Evolutionary conservation across 1,140 invertebrate genomes (phyloP).

Genomic region (Brachionus rubens): DNA sequence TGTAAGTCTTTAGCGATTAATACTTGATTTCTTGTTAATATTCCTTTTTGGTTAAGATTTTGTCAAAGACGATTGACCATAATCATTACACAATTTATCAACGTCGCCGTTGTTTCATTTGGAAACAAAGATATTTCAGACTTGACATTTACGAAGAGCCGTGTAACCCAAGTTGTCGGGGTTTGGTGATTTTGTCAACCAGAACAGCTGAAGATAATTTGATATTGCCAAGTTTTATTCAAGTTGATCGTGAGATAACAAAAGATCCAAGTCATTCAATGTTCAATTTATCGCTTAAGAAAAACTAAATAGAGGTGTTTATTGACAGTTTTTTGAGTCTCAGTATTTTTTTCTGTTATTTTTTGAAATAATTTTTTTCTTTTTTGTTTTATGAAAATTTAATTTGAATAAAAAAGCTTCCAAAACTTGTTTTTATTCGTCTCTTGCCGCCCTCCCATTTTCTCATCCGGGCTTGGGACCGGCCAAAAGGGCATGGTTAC

Average conservation of each 20-base stretch:
- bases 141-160: constrained; percentile 26
- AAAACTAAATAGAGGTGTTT: too few species aligned
- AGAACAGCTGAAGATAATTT: not conserved
- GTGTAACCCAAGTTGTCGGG: constrained; percentile 5
- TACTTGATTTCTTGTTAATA: not conserved
- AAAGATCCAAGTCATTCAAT: constrained; percentile 27
- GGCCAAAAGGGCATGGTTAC: too few species aligned
- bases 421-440: too few species aligned
- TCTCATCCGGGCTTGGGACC: too few species aligned
- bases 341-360: too few species aligned
- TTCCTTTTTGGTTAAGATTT: not conserved
- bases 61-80: not conserved
- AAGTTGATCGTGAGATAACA: constrained; percentile 11
- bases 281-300: constrained; percentile 22
- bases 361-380: too few species aligned
- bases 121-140: constrained; percentile 26
- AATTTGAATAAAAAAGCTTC: too few species aligned
- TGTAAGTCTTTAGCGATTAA: not conserved
- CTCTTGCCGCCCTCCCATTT: too few species aligned
- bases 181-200: constrained; percentile 1
- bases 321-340: too few species aligned
- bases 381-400: too few species aligned
- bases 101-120: constrained; percentile 14
- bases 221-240: constrained; percentile 9
- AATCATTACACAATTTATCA: constrained; percentile 31